Evolutionary conservation across 2,888 invertebrate species (phyloP), one percentile per base, ranked within the genome.

Genomic region (Drosophila affinis): DNA sequence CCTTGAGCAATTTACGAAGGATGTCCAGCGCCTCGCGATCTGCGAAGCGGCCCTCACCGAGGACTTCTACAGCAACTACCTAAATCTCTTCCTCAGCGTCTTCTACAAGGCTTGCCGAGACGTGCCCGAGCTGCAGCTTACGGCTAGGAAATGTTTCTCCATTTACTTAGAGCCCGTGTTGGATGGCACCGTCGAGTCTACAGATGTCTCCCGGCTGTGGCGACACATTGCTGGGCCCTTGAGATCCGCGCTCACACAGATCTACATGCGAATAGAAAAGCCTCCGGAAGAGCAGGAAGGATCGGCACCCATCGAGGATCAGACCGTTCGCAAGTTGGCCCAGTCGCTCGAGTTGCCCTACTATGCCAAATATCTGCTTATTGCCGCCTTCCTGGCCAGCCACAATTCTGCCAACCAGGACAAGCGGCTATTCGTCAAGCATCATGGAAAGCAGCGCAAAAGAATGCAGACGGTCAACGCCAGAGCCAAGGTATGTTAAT

Each of bases 321-420:
- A 90, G 48, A 90, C 84, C 24, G 93, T 94, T 12, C 93, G 93
- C 73, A 93, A 93, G 32, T 92, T 95, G 79, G 95, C 94, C 0
- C 94, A 94, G 75, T 95, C 95, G 58, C 93, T 97, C 39, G 96
- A 97, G 87, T 90, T 98, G 4, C 98, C 98, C 0, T 97, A 95
- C 90, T 98, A 97, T 92, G 96, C 97, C 0, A 98, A 98, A 91
- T 98, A 95, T 91, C 93, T 98, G 44, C 93, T 98, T 3, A 96
- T 98, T 29, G 97, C 98, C 9, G 96, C 98, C 0, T 98, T 97
- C 90, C 93, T 98, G 70, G 98, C 98, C 0, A 98, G 98, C 39
- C 97, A 98, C 91, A 98, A 98, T 91, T 97, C 98, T 1, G 94
- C 96, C 0, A 97, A 96, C 81, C 95, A 96, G 78, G 98, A 98